Base-by-base conservation (phyloP, 1,140 invertebrate genomes). In the Berghia stephanieae region DNA sequence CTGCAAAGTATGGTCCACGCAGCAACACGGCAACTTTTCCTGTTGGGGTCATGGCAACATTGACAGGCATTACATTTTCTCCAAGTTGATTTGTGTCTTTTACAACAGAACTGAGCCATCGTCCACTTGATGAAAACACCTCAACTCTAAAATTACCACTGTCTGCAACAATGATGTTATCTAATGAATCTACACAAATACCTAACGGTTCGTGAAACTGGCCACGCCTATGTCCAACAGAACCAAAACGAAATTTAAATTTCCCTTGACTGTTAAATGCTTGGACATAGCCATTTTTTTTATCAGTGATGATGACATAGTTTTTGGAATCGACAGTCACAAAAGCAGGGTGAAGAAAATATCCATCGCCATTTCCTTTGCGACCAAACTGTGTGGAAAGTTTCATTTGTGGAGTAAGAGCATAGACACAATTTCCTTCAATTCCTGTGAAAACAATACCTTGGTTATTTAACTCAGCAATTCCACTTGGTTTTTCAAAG, bases 61-160 rank as follows among this genome's bases (percentile, higher is more conserved):
- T 85, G 27, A 84, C 49, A 34, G 86, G 86, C 43, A 77, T 83
- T 0, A 86, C 86, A 49, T 81, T 78, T 42, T 81, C 66, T 13
- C 83, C 83, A 18, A 86, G 84, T 38, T 78, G 21, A 34, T 82
- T 71, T 10, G 85, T 87, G 55, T 84, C 67, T 34, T 80, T 57
- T 10, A 87, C 77, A 13, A 87, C 42, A 18, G 79, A 82, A 21
- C 73, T 69, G 0, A 83, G 44, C 71, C 80, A 84, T 34, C 63
- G 42, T 18, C 87, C 86, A 68, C 86, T 83, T 27, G 78, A 66
- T 24, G 81, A 80, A 92, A 99, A 99, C 82, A 99, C 96, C 90
- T 99, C 97, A 82, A 99, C 96, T 46, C 98, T 92, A 89, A 98
- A 98, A 91, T 99, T 99, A 31, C 97, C 97, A 10, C 95, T 96